Evolutionary conservation across 2,888 invertebrate species (phyloP), one percentile per base, ranked within the genome.

Genomic region (Sepiola atlantica): DNA sequence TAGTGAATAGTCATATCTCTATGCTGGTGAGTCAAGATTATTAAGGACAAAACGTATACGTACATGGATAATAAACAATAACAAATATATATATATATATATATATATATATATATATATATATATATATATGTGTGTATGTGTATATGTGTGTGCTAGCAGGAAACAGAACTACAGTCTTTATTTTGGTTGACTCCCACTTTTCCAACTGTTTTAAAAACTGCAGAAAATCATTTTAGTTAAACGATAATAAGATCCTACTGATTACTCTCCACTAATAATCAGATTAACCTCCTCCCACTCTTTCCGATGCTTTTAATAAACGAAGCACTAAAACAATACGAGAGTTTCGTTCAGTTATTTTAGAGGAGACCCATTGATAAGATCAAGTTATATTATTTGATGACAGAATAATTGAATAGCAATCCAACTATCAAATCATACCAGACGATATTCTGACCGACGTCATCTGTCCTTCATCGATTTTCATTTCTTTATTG

Each of bases 391-490:
- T 77, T n/a, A n/a, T 28, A 77, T 77, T 77, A n/a, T 10, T n/a
- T 77, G 77, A 77, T 77, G 28, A 77, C 77, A 77, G 28, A 77
- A 77, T 77, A 77, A 77, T 77, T 77, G 77, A 77, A 77, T 77
- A 10, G n/a, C 1, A 77, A 77, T 77, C 77, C 77, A 77, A 8
- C 77, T 77, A 77, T 77, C 77, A n/a, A 77, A 77, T 77, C 28
- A 77, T 28, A 77, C 77, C 77, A 77, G 77, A 77, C 77, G 77
- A 77, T 77, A 77, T 77, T n/a, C 77, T 18, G n/a, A 77, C 77
- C 77, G n/a, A 28, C n/a, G 77, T 77, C 77, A 77, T 77, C 77
- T 77, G 77, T 77, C 77, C n/a, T 77, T 77, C n/a, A n/a, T 18
- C 77, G 77, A 10, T 61, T 61, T 61, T 28, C 28, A 8, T 77